Evolutionary conservation across 2,113 vertebrate genomes (phyloP), one percentile per base, ranked within the genome.

Genomic region (Beaufortia kweichowensis): DNA sequence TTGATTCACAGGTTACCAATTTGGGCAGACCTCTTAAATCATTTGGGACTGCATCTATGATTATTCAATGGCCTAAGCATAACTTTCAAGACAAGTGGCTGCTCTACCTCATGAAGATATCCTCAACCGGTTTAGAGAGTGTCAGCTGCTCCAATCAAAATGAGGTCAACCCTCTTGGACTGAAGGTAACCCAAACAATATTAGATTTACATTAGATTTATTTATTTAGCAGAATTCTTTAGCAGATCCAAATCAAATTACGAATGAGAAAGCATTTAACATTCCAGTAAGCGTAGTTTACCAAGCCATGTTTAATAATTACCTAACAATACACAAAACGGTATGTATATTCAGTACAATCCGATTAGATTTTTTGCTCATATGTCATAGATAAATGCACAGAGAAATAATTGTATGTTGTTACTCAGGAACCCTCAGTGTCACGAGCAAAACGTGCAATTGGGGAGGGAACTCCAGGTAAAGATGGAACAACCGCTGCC

Each of bases 61-160:
- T 92, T 35, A 94, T 99, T 62, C 83, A 92, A 0, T 99, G 97
- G 97, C 97, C 97, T 0, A 95, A 94, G 85, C 89, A 91, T 86
- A 93, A 92, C 0, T 62, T 0, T 15, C 77, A 91, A 2, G 92
- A 91, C 12, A 96, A 95, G 75, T 92, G 93, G 95, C 81, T 99
- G 79, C 93, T 99, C 56, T 98, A 99, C 88, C 90, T 98, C 84
- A 87, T 93, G 87, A 93, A 93, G 82, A 92, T 98, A 73, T 92
- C 87, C 70, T 90, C 94, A 28, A 89, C 88, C 26, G 95, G 93
- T 19, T 84, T 95, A 82, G 89, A 92, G 4, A 86, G 86, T 24
- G 50, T 93, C 0, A 68, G 79, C 11, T 99, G 97, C 87, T 78
- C 89, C 50, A 95, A 93, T 0, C 41, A 69, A 41, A 3, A 0